Percentiles rank a stretch among this genome's conserved stretches.
phyloP scores from a whole-genome alignment of 2,797 vertebrate species.

The Acanthurus lineatus region DNA sequence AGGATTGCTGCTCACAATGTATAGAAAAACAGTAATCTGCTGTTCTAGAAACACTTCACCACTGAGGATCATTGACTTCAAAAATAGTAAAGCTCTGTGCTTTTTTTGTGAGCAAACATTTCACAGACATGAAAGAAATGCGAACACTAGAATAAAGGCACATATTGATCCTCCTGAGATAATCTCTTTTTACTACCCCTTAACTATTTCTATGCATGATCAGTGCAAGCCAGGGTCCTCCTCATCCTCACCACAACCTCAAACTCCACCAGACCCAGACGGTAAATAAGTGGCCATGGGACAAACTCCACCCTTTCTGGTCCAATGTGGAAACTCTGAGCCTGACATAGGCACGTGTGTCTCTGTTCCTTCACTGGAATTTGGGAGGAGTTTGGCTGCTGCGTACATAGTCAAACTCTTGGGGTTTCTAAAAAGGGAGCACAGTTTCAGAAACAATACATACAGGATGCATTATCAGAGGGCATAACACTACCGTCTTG shows the following conservation, averaged over 20 bases:
- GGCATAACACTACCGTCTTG: not conserved
- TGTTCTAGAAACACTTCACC: not conserved
- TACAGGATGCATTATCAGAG: constrained; percentile 7
- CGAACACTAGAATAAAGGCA: constrained; percentile 2
- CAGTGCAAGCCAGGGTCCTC: constrained; percentile 1
- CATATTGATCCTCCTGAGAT: not conserved
- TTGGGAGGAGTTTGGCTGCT: constrained; percentile 51
- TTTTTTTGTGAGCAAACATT: constrained; percentile 6
- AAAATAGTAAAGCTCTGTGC: not conserved
- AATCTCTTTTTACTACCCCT: not conserved
- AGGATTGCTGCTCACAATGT: not conserved
- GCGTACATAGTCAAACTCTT: constrained; percentile 24
- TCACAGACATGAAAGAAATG: not conserved
- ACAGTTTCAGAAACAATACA: constrained; percentile 20
- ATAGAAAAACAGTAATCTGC: not conserved
- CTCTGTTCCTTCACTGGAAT: constrained; percentile 55
- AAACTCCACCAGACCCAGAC: constrained; percentile 40
- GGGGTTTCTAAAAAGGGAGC: constrained; percentile 10
- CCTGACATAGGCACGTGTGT: constrained; percentile 56
- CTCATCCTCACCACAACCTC: constrained; percentile 5
- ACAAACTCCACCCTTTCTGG: constrained; percentile 69
- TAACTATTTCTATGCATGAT: constrained; percentile 13
- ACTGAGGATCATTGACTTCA: not conserved
- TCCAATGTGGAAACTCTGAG: constrained; percentile 76
- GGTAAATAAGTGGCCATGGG: constrained; percentile 40